Percentiles rank a stretch among this genome's conserved stretches.
Evolutionary conservation across 2,113 vertebrate species (phyloP).

Genomic region (Rhegmatorhina hoffmannsi): DNA sequence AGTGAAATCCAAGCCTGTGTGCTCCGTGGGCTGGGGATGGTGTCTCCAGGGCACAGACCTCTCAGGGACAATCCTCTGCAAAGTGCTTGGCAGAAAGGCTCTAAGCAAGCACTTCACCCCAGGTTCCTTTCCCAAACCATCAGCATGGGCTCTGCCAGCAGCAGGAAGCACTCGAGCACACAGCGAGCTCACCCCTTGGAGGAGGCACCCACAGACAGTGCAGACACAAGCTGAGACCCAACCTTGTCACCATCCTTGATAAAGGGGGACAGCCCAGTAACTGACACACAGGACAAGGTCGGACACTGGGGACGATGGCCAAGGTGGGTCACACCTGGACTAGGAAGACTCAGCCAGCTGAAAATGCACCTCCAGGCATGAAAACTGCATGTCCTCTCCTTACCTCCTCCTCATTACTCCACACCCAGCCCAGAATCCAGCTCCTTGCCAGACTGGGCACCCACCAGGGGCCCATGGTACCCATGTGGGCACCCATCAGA

Average conservation of each 20-base stretch:
- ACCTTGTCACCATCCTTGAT: accelerated
- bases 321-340: neutral
- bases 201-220: accelerated
- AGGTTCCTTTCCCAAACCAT: neutral
- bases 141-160: accelerated
- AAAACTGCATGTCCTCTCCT: neutral
- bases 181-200: accelerated
- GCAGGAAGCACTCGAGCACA: accelerated
- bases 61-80: neutral
- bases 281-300: accelerated
- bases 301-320: accelerated
- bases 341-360: neutral
- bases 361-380: accelerated
- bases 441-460: neutral
- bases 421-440: neutral
- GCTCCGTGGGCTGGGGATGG: accelerated
- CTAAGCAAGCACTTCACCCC: neutral
- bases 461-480: accelerated
- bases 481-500: accelerated
- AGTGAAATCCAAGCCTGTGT: accelerated
- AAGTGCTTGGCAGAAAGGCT: neutral
- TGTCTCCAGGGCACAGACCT: neutral
- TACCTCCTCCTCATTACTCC: accelerated
- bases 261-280: neutral
- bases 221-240: neutral